Percentiles rank a stretch among this genome's conserved stretches.
Conservation (phyloP, 2,113 vertebrate species). For the Pollimyrus isidori region DNA sequence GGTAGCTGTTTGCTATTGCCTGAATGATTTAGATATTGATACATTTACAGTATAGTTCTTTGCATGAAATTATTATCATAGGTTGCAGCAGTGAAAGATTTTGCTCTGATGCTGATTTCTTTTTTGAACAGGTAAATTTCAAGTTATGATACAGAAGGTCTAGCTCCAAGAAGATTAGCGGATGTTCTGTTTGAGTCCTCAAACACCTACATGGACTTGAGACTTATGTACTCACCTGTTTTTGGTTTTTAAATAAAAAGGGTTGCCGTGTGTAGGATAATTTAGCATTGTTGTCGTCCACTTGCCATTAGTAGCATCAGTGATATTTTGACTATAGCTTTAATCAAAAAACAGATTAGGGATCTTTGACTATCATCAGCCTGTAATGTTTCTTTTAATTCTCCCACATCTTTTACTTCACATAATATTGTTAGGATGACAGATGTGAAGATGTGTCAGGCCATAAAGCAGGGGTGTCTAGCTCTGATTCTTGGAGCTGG, state of each 20-base stretch:
- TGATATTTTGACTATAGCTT: slow-evolving; percentile 8
- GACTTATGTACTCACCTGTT: slow-evolving; percentile 5
- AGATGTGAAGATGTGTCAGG: background rate
- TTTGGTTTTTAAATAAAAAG: slow-evolving; percentile 13
- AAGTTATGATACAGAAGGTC: slow-evolving; percentile 95
- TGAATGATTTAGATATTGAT: background rate
- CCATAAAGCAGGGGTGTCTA: background rate
- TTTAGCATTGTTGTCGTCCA: background rate
- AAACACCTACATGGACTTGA: background rate
- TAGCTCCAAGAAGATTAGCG: slow-evolving; percentile 43
- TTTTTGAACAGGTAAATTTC: slow-evolving; percentile 81
- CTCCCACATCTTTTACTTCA: background rate
- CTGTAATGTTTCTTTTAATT: background rate
- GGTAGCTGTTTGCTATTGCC: background rate
- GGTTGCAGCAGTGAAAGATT: background rate
- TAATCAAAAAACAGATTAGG: slow-evolving; percentile 11
- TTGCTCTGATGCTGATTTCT: slow-evolving; percentile 4
- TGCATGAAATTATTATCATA: background rate
- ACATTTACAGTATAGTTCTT: background rate
- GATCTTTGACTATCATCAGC: slow-evolving; percentile 10
- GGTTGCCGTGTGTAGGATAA: slow-evolving; percentile 12
- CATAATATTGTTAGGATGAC: background rate
- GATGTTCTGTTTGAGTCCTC: background rate
- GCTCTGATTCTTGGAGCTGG: background rate
- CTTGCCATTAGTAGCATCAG: slow-evolving; percentile 10